phyloP scores from a whole-genome alignment of 1,140 invertebrate species.

The Macrobrachium rosenbergii region DNA sequence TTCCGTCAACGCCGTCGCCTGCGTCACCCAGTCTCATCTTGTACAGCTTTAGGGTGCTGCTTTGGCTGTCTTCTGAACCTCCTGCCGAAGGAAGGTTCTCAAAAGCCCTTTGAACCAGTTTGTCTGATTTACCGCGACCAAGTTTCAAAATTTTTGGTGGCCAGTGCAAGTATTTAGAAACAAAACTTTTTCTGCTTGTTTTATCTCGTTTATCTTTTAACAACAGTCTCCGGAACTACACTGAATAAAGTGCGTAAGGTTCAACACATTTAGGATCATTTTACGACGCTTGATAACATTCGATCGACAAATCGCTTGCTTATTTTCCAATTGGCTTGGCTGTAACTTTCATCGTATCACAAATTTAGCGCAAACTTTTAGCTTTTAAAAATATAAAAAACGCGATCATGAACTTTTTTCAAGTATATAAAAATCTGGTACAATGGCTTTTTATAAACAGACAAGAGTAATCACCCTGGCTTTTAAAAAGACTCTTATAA shows the following conservation, averaged over 20 bases:
- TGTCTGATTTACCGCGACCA: conserved; percentile 25
- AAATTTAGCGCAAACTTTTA: conserved; percentile 8
- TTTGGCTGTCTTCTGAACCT: conserved; percentile 53
- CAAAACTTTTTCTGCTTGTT: not conserved
- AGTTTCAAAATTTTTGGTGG: not conserved
- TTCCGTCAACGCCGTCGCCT: conserved; percentile 6
- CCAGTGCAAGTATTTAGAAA: not conserved
- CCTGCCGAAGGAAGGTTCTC: conserved; percentile 56
- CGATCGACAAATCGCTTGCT: not conserved
- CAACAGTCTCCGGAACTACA: not conserved
- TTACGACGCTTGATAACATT: not conserved
- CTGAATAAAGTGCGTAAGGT: not conserved
- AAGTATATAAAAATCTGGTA: not conserved
- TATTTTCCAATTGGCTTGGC: not conserved
- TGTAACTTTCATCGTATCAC: not conserved
- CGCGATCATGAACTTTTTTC: not conserved
- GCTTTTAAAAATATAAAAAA: not conserved
- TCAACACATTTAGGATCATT: not conserved
- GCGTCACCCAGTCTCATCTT: conserved; percentile 19
- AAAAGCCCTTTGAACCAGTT: conserved; percentile 51
- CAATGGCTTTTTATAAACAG: too few relatives aligned
- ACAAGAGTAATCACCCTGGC: too few relatives aligned
- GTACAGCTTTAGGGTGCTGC: not conserved
- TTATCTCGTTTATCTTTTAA: conserved; percentile 22
- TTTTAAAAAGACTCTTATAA: too few relatives aligned